Percentiles rank a stretch among this genome's conserved stretches.
phyloP scores from a whole-genome alignment of 2,888 invertebrate species.

The Diaprepes abbreviatus region DNA sequence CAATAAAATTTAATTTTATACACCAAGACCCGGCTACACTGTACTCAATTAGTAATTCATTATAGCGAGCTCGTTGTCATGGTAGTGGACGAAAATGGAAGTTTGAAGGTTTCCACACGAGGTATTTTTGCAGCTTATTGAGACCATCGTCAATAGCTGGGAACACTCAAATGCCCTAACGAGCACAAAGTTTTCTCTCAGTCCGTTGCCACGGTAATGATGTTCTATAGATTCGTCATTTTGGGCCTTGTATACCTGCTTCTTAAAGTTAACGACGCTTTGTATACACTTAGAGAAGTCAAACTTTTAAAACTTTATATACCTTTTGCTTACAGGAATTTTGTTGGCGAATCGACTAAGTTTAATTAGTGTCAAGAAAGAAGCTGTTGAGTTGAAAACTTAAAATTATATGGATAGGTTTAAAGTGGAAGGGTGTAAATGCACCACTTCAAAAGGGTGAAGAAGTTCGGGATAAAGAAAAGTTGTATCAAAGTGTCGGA shows the following conservation, averaged over 20 bases:
- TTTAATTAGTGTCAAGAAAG: constrained; percentile 35
- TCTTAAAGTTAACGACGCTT: constrained; percentile 28
- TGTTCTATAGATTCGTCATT: constrained; percentile 41
- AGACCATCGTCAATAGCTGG: constrained; percentile 37
- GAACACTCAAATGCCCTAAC: constrained; percentile 59
- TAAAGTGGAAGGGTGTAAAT: constrained; percentile 1
- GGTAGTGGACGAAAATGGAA: constrained; percentile 35
- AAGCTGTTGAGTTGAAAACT: constrained; percentile 22
- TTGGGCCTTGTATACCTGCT: constrained; percentile 29
- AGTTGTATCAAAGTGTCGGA: neutral
- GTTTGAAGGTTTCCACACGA: constrained; percentile 36
- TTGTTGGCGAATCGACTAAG: constrained; percentile 13
- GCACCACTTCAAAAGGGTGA: neutral
- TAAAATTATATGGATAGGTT: constrained; percentile 27
- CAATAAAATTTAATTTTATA: constrained; percentile 34
- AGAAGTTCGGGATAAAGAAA: neutral
- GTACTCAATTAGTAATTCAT: constrained; percentile 29
- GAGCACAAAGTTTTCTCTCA: constrained; percentile 56
- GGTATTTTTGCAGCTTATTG: constrained; percentile 34
- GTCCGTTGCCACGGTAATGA: constrained; percentile 53
- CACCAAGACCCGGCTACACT: constrained; percentile 16
- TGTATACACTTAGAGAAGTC: constrained; percentile 27
- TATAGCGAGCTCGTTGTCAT: constrained; percentile 29
- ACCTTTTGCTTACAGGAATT: constrained; percentile 21
- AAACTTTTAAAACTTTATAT: constrained; percentile 28